A percentile compares a stretch with the other conserved stretches of the same genome.
These are phyloP conservation scores for Trichoplusia ni DNA, from an alignment of 1,140 invertebrate species.

Conservation along the genomic window DNA sequence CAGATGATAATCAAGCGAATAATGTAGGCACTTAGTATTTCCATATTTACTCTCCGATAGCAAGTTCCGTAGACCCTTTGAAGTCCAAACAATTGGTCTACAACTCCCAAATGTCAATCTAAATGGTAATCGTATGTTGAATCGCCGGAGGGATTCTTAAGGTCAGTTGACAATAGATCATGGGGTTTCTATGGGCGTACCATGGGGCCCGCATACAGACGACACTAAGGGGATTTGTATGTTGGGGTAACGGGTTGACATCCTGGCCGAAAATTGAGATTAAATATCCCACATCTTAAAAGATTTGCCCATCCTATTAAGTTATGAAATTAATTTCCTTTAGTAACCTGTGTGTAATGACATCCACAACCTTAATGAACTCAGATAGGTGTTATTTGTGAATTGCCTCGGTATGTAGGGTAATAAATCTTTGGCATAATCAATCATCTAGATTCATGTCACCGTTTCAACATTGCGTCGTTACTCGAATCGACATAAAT, in stretches of 20 bases:
- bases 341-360: no score
- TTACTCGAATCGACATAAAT: not conserved
- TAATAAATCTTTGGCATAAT: constrained; percentile 1
- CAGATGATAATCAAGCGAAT: no score
- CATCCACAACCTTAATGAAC: no score
- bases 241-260: not conserved
- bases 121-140: constrained; percentile 1
- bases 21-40: no score
- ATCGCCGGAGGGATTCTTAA: not conserved
- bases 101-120: constrained; percentile 4
- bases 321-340: no score
- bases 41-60: no score
- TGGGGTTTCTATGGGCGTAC: not conserved
- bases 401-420: not conserved
- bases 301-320: no score
- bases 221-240: not conserved
- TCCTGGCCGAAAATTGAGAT: not conserved
- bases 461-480: not conserved
- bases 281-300: no score
- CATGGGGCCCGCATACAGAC: constrained; percentile 4
- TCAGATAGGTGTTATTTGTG: not conserved
- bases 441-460: constrained; percentile 11
- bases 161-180: constrained; percentile 14
- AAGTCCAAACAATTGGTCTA: no score
- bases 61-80: no score